Evolutionary conservation across 2,797 vertebrate genomes (phyloP), one percentile per base, ranked within the genome.

Genomic region (Morus bassanus): DNA sequence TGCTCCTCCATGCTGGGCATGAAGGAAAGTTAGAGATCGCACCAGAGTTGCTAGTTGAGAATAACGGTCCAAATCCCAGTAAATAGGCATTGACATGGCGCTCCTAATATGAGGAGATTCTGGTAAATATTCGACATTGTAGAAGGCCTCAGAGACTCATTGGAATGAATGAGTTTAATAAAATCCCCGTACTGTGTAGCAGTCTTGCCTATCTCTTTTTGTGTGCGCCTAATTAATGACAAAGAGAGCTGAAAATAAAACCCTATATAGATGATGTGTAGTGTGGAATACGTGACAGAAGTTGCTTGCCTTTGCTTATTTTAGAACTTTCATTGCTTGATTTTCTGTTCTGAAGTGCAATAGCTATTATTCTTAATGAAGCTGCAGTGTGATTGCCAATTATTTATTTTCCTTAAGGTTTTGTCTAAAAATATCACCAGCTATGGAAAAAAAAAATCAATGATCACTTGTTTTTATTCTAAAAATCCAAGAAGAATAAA

Each of bases 291-390:
- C 60, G 70, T 50, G 77, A 45, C 53, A 54, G 63, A 86, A 94
- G 72, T 91, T 93, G 63, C 83, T 87, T 23, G 15, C 41, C 57
- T 28, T 54, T 80, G 30, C 53, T 50, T 85, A 74, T 93, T 94
- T 85, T 68, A 80, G 94, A 97, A 91, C 86, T 94, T 95, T 9
- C n/a, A 6, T 75, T 78, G 81, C 72, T 74, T 59, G 35, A 37
- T 79, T 80, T 94, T 86, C 41, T 88, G 37, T 87, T 83, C 54
- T 39, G 39, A 92, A 72, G 57, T 75, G 45, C 11, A 48, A 11
- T 53, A 73, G n/a, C 67, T 76, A 5, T 93, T 81, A 88, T 80
- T 89, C 57, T 50, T 85, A 84, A 77, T 3, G 10, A 79, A 56
- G n/a, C n/a, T 91, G 53, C 11, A 19, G 27, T 54, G 10, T 81